Base-by-base conservation (phyloP, 1,140 invertebrate species). In the Bradysia coprophila region DNA sequence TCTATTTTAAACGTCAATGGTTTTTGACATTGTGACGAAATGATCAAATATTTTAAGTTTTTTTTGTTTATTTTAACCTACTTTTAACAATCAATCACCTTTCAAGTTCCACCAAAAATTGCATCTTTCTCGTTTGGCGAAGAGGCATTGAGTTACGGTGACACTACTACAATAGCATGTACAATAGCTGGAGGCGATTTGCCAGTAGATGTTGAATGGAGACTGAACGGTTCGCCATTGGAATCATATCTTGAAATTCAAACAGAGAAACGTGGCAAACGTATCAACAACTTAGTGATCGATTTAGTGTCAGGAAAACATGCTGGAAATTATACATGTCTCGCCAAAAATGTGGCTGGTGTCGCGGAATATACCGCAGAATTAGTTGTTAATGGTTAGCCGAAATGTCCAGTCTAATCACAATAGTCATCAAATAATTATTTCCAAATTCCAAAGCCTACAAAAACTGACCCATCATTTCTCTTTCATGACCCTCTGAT, bases 321-420 rank as follows among this genome's bases (percentile, higher is more conserved):
- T 53, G 70, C 64, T 20, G 75, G 75, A 41, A 67, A 72, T 40
- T 84, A 82, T 52, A 81, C 76, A 2, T 85, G 79, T 58, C 63
- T 60, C 38, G 74, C 68, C n/a, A 64, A 53, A 19, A 78, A 77
- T 57, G 53, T 55, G 41, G 78, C 75, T 13, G 75, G 74, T 23
- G 65, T 64, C 43, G 66, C 65, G n/a, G 73, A 67, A 49, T 67
- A 67, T 51, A 73, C 72, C 19, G 61, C 73, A 22, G 63, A 68
- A 43, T 55, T 76, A 39, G 59, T 66, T 40, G 69, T 76, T 18
- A 73, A 75, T 51, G 72, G 71, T 74, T 72, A 18, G 24, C 13
- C 13, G 6, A 13, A 28, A 28, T 28, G 6, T 28, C 24, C 24
- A 28, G 24, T 28, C 13, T 6, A 28, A 28, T 28, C 6, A 28